Base-by-base conservation (phyloP, 1,140 invertebrate species). In the Daktulosphaira vitifoliae region DNA sequence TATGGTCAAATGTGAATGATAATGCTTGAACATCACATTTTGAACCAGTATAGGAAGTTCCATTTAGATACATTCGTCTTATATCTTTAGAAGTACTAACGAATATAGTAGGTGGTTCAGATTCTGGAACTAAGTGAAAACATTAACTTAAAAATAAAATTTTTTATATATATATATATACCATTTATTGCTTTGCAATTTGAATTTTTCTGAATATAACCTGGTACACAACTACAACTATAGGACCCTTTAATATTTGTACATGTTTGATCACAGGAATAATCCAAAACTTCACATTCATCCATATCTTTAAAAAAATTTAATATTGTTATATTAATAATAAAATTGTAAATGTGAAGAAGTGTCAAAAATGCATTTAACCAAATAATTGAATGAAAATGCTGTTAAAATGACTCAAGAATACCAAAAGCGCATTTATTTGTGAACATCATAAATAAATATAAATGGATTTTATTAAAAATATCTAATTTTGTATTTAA, bases 251-350 rank as follows among this genome's bases (percentile, higher is more conserved):
- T 75, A 9, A 80, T 81, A 74, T 92, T 90, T 65, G 73, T 78
- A 74, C 92, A 95, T 18, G 78, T 69, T 74, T 94, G 90, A 71
- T 89, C 84, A 75, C 91, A 95, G 15, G 82, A 78, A 23, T 82
- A 83, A 67, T 89, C 84, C 18, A 62, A 48, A 59, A 81, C 72
- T 65, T 74, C 71, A 74, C 89, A 91, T 74, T 90, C 87, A 74
- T 90, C 80, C 33, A 82, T 79, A 76, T 90, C 88, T 82, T 75
- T 42, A 74, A 79, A 53, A 72, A 72, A 73, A 72, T 52, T 67
- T 16, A 5, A 22, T 50, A 16, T 38, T 62, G 38, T 2, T 9
- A 59, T 44, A 22, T 11, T 5, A 6, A 29, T 49, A 11, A 46
- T 46, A 49, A n/a, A n/a, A n/a, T n/a, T n/a, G n/a, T 8, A 29